Percentiles rank a stretch among this genome's conserved stretches.
Conservation (phyloP, 1,140 invertebrate genomes). For the Drosophila willistoni region DNA sequence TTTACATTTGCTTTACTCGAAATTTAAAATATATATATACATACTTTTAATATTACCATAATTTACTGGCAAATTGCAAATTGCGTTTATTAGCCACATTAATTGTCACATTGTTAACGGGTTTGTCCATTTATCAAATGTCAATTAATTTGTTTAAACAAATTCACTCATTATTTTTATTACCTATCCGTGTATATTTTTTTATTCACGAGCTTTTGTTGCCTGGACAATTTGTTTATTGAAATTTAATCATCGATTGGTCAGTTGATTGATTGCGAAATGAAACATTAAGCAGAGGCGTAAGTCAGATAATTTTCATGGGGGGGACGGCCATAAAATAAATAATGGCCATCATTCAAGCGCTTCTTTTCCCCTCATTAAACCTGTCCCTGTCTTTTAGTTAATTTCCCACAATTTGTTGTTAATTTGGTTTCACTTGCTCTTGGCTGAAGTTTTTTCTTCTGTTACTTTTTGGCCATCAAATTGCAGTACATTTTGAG, state of each 20-base stretch:
- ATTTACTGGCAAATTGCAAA: constrained; percentile 3
- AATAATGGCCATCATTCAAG: no score
- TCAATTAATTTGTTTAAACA: constrained; percentile 13
- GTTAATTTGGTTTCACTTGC: neutral
- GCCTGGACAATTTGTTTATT: constrained; percentile 16
- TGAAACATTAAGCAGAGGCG: neutral
- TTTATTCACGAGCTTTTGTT: neutral
- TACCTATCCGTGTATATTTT: neutral
- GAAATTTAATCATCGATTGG: constrained; percentile 15
- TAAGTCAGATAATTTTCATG: neutral
- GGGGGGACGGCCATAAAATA: neutral
- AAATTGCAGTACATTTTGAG: constrained; percentile 24
- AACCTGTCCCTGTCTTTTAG: neutral
- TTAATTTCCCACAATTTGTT: constrained; percentile 18
- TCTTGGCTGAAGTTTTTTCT: neutral
- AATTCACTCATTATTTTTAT: constrained; percentile 6
- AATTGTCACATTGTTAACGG: constrained; percentile 9
- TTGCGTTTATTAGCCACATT: constrained; percentile 1
- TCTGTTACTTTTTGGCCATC: neutral
- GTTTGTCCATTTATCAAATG: constrained; percentile 6
- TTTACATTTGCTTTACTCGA: neutral
- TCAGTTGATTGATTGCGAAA: constrained; percentile 15
- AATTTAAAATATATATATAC: neutral
- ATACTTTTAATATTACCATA: neutral
- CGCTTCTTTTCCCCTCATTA: neutral